Evolutionary conservation across 2,888 invertebrate genomes (phyloP), one percentile per base, ranked within the genome.

Genomic region (Drosophila monieri): DNA sequence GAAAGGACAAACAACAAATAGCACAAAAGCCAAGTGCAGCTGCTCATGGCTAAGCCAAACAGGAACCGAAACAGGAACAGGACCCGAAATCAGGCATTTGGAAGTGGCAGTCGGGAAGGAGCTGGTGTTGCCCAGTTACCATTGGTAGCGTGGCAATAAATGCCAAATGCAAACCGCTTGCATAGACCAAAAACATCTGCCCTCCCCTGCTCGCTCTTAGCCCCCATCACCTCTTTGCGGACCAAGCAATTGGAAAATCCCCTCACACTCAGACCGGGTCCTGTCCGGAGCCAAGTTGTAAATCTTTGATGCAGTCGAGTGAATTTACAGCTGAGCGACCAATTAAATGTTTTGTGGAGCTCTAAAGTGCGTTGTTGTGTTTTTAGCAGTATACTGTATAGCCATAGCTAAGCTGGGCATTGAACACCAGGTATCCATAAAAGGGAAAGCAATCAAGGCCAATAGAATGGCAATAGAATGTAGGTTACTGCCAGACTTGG

Each of bases 251-350:
- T 71, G 69, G 69, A 69, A 69, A 69, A 72, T 64, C 60, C 60
- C 30, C 8, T 6, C 14, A 18, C 15, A 2, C n/a, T 14, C 35
- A 23, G 32, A 23, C 43, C 52, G 43, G 41, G 37, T 53, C 67
- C 23, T 39, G 35, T 68, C 51, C 54, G 66, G 53, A 52, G 41
- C 49, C 60, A 53, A 71, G 86, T 48, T 85, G 80, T 88, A 88
- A 83, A 83, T 83, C 88, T 83, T 77, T 75, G 84, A 86, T 77
- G 75, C 88, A 88, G 81, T 75, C 81, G 77, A 81, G 53, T 83
- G 86, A 80, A 80, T 88, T 85, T 85, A 88, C 80, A 80, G 67
- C 77, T 75, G 88, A 74, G 84, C 77, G 70, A 79, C 80, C 85
- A 81, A 81, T 81, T 88, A 85, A 83, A 74, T 69, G 71, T 70